Base-by-base conservation (phyloP, 1,140 invertebrate species). In the Drosophila pseudoobscura region DNA sequence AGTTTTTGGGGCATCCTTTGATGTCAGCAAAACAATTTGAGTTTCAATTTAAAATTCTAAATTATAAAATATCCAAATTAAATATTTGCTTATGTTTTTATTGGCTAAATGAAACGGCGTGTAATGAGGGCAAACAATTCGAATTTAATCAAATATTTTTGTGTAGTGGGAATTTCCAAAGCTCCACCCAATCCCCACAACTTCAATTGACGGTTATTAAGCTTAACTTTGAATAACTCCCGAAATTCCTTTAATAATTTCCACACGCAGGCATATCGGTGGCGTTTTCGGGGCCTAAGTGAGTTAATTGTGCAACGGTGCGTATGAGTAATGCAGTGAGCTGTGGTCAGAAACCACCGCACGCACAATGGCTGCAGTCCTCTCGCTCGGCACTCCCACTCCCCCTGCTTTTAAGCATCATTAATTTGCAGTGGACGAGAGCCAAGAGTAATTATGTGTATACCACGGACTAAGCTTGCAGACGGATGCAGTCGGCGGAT, bases 311-410 rank as follows among this genome's bases (percentile, higher is more conserved):
- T 58, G 69, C 73, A 63, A 75, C 82, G 49, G 45, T 70, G 78
- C 82, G 74, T 80, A 85, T 85, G 80, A 77, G 73, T 77, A 80
- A 85, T 87, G 68, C 82, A 87, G 76, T 71, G 64, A 65, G 59
- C 62, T 60, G 58, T 68, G 60, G 66, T 55, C 56, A 43, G 47
- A 59, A 47, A 62, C 56, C 52, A 57, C 69, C 71, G 59, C 68
- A 62, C 51, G 57, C 35, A 53, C 49, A 53, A 35, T 51, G 26
- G 45, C 39, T 44, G 31, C 56, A 41, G 17, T 43, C 26, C 15
- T 20, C 57, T 54, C 46, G 24, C 59, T 9, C 24, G 15, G 29
- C 35, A 20, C 58, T 22, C 51, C 51, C 35, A 15, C 58, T 22
- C 51, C 51, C 55, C 49, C 56, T 51, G 60, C 74, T 75, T 82